Percentiles rank a stretch among this genome's conserved stretches.
Conservation (phyloP, 35 echinoderm and acorn worm genomes). For the Chiridota heheva region DNA sequence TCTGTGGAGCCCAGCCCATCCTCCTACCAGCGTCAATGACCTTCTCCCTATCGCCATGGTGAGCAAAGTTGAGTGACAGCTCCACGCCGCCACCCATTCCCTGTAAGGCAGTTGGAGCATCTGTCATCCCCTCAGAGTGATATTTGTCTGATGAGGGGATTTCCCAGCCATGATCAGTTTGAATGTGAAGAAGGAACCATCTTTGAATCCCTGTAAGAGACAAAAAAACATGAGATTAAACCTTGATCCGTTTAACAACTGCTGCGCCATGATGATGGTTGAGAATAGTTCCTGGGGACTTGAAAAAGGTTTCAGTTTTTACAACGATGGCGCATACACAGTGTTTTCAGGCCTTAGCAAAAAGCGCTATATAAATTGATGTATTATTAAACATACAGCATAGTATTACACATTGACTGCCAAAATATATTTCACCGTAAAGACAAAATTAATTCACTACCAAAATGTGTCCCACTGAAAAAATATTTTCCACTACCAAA, state of each 20-base stretch:
- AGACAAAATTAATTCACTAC: too few species aligned
- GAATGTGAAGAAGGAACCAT: constrained; percentile 69
- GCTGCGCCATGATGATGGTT: neutral
- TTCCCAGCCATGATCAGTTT: constrained; percentile 47
- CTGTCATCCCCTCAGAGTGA: neutral
- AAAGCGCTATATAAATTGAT: too few species aligned
- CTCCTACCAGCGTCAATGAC: constrained; percentile 72
- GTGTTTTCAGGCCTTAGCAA: too few species aligned
- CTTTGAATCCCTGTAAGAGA: constrained; percentile 72
- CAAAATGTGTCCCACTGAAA: too few species aligned
- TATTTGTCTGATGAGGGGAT: constrained; percentile 4
- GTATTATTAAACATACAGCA: too few species aligned
- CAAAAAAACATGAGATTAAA: neutral
- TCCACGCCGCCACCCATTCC: constrained; percentile 84
- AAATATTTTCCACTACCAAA: too few species aligned
- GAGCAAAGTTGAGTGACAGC: constrained; percentile 77
- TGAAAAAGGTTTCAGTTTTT: too few species aligned
- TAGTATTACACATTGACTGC: too few species aligned
- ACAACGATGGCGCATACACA: too few species aligned
- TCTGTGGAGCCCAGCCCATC: constrained; percentile 71
- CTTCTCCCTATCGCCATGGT: constrained; percentile 65
- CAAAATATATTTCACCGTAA: too few species aligned
- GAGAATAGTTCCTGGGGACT: neutral
- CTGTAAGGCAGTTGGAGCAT: neutral
- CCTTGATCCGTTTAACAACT: neutral